Base-by-base conservation (phyloP, 2,888 invertebrate genomes). In the Nymphalis polychloros region DNA sequence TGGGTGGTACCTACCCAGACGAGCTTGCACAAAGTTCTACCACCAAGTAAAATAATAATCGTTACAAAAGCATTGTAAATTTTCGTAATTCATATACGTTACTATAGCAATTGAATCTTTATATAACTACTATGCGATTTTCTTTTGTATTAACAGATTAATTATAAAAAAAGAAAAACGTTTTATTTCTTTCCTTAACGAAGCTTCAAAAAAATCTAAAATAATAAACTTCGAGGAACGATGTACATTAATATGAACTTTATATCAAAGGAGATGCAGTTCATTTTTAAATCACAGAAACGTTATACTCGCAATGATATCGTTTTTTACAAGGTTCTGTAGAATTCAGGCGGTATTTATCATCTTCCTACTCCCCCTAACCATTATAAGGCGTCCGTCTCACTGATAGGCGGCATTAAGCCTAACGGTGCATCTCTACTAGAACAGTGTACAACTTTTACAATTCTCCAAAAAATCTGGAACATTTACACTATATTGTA, bases 271-370 rank as follows among this genome's bases (percentile, higher is more conserved):
- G 19, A 50, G 53, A 65, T 52, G 41, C 23, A 59, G 59, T 65
- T 48, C 53, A 53, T 2, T 62, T 55, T 62, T 49, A 57, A 57
- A 35, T 62, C 48, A 57, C 62, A 20, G 50, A 67, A 62, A 57
- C 55, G 48, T 62, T 49, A 67, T 62, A 62, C 67, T 41, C 62
- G 57, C 31, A 62, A 57, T 67, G 49, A 67, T 62, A 62, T 48
- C 67, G 61, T 62, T 61, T 41, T 59, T 50, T 53, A 53, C n/a
- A 47, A 31, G 35, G 62, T 67, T 57, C 62, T 62, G 57, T 49
- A 20, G 23, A 62, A 67, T 55, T 67, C 41, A 57, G 35, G 17
- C 49, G 53, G 67, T 41, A 49, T 57, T 67, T 55, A 67, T 57
- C 62, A 55, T 67, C 57, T 49, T 23, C 49, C 35, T 20, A 55